These are phyloP conservation scores for Nematostella vectensis DNA, from an alignment of 92 coral and sea anemone genomes.

Conservation along the genomic window DNA sequence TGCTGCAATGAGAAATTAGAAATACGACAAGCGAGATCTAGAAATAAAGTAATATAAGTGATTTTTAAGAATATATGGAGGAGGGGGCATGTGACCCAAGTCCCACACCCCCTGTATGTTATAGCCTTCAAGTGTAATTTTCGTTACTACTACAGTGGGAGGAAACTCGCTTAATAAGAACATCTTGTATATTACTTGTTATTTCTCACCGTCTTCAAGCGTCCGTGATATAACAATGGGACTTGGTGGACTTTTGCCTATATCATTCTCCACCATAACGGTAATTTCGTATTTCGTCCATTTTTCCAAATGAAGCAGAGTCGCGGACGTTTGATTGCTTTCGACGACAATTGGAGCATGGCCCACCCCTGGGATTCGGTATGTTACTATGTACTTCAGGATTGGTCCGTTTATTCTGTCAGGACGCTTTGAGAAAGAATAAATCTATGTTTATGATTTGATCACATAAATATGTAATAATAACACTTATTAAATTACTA, in stretches of 20 bases:
- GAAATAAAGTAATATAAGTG: too few relatives aligned
- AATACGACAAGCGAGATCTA: too few relatives aligned
- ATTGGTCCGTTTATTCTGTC: constrained; percentile 10
- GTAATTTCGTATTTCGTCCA: background rate
- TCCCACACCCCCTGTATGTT: too few relatives aligned
- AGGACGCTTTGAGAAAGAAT: constrained; percentile 2
- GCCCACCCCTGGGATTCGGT: background rate
- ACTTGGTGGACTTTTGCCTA: background rate
- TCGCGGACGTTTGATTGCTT: background rate
- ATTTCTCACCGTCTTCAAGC: background rate
- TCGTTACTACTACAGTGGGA: too few relatives aligned
- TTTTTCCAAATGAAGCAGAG: background rate
- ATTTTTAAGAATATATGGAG: background rate
- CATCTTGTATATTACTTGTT: too few relatives aligned
- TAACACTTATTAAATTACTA: too few relatives aligned
- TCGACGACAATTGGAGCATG: background rate
- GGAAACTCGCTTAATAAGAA: too few relatives aligned
- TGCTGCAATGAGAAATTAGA: too few relatives aligned
- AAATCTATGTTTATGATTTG: too few relatives aligned
- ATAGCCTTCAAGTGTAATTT: too few relatives aligned
- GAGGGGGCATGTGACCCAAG: too few relatives aligned
- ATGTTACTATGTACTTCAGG: constrained; percentile 5
- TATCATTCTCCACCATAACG: background rate
- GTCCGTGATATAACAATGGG: background rate
- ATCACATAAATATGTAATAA: too few relatives aligned